phyloP scores from a whole-genome alignment of 64 coral and sea anemone genomes.

The Actinia equina region DNA sequence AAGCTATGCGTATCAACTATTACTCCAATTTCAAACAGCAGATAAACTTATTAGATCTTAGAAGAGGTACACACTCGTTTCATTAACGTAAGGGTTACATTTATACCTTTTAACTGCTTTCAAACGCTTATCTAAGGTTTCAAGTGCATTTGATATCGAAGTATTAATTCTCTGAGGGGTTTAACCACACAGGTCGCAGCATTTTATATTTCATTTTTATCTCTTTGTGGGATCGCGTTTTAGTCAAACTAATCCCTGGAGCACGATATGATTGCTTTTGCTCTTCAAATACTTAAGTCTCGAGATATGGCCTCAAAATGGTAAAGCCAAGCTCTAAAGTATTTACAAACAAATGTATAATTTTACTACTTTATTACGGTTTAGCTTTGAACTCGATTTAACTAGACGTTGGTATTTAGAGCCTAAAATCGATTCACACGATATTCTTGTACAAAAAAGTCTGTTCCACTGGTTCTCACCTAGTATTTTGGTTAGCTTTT shows the following conservation, averaged over 20 bases:
- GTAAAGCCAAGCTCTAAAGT: not conserved
- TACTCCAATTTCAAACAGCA: not conserved
- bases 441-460: not conserved
- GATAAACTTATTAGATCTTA: not conserved
- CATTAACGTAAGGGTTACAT: not conserved
- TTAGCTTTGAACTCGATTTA: no score
- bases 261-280: not conserved
- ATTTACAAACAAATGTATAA: not conserved
- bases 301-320: not conserved
- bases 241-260: not conserved
- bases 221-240: not conserved
- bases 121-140: not conserved
- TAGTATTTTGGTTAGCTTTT: not conserved
- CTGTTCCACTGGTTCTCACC: no score
- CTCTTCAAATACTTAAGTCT: not conserved
- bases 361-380: not conserved
- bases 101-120: not conserved
- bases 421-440: not conserved
- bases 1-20: not conserved
- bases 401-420: not conserved
- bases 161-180: not conserved
- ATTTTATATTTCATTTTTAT: not conserved
- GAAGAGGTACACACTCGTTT: not conserved
- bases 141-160: not conserved
- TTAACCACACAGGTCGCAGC: not conserved